These are phyloP conservation scores for Phasianus colchicus DNA, from an alignment of 2,113 vertebrate species.

Conservation along the genomic window DNA sequence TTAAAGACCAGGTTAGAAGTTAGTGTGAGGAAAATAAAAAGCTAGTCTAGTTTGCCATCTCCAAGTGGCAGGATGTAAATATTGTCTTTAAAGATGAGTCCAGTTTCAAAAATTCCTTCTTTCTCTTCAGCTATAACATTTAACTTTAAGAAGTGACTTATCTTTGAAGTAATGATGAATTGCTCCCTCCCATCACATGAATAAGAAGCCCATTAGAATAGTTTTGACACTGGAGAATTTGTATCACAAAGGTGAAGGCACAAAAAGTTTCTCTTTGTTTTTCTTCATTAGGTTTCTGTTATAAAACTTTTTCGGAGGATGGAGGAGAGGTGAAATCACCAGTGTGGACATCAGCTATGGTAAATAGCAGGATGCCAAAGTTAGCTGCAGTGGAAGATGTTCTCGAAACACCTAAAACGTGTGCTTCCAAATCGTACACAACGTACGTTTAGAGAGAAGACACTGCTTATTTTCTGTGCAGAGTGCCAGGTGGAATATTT, in stretches of 20 bases:
- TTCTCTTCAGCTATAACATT: not conserved
- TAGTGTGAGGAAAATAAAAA: constrained; percentile 7
- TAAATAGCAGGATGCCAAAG: not conserved
- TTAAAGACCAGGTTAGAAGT: constrained; percentile 1
- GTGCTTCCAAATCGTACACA: too few relatives aligned
- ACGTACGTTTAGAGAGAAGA: too few relatives aligned
- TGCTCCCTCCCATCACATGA: not conserved
- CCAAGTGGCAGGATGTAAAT: not conserved
- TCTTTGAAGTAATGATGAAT: not conserved
- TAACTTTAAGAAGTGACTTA: not conserved
- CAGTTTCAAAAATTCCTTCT: not conserved
- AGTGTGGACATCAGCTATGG: not conserved
- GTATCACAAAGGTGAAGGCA: not conserved
- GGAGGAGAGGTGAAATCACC: not conserved
- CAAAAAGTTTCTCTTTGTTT: not conserved
- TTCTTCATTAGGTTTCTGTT: not conserved
- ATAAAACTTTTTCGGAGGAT: not conserved
- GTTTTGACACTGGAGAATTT: not conserved
- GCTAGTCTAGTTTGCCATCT: not conserved
- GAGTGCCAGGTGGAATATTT: too few relatives aligned
- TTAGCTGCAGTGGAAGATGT: not conserved
- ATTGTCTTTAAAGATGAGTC: not conserved
- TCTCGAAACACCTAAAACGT: not conserved
- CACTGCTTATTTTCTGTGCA: too few relatives aligned
- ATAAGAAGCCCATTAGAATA: not conserved